A percentile compares a stretch with the other conserved stretches of the same genome.
phyloP scores from a whole-genome alignment of 2,113 vertebrate genomes.

The Cebidichthys violaceus region DNA sequence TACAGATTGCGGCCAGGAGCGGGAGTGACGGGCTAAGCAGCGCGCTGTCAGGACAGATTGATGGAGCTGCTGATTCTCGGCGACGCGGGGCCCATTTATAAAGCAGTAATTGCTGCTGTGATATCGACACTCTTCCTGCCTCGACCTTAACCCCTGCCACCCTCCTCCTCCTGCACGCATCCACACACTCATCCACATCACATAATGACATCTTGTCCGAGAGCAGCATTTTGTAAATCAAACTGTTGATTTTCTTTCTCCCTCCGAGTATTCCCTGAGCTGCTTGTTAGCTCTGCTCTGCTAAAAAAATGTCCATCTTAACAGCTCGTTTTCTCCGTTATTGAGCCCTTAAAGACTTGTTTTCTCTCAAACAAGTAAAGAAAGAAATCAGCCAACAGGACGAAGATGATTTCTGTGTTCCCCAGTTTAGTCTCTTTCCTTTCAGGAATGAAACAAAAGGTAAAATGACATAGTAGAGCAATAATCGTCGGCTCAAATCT shows the following conservation, averaged over 20 bases:
- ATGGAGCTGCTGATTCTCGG: slow-evolving; percentile 87
- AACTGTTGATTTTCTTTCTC: slow-evolving; percentile 59
- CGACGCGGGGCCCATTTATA: slow-evolving; percentile 88
- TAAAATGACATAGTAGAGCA: background rate
- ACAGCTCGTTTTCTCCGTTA: slow-evolving; percentile 7
- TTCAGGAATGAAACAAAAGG: background rate
- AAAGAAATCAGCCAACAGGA: background rate
- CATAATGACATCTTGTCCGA: slow-evolving; percentile 41
- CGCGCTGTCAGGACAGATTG: slow-evolving; percentile 85
- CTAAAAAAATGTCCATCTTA: slow-evolving; percentile 5
- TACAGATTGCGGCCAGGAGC: slow-evolving; percentile 87
- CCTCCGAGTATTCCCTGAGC: slow-evolving; percentile 24
- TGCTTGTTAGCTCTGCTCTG: slow-evolving; percentile 21
- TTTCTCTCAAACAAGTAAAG: background rate
- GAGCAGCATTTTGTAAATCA: slow-evolving; percentile 60
- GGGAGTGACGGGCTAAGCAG: slow-evolving; percentile 88
- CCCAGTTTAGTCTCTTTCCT: background rate
- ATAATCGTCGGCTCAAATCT: background rate
- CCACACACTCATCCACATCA: slow-evolving; percentile 33
- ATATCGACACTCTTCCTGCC: slow-evolving; percentile 88
- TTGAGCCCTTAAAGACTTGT: slow-evolving; percentile 1
- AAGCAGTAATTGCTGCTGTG: slow-evolving; percentile 89
- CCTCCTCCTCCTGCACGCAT: slow-evolving; percentile 32
- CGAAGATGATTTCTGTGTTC: background rate
- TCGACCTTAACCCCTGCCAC: slow-evolving; percentile 85